These are phyloP conservation scores for Esperia sulphurella DNA, from an alignment of 2,888 invertebrate species.

Conservation along the genomic window DNA sequence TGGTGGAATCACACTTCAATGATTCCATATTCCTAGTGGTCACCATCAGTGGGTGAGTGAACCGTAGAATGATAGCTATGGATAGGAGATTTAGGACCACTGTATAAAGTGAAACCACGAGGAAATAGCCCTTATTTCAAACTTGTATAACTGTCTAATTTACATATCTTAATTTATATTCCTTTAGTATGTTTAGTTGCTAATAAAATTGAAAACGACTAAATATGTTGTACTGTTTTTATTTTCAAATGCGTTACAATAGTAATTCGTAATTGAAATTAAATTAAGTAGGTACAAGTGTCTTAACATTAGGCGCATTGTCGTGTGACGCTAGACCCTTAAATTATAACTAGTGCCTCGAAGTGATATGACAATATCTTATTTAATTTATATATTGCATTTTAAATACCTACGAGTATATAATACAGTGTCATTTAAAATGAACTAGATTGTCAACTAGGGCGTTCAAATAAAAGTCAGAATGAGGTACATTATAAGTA, in stretches of 20 bases:
- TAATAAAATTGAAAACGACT: slow-evolving; percentile 20
- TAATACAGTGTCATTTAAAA: slow-evolving; percentile 11
- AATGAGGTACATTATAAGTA: too few species aligned
- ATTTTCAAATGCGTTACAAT: slow-evolving; percentile 63
- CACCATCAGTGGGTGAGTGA: too few species aligned
- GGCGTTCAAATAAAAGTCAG: too few species aligned
- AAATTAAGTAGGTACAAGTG: slow-evolving; percentile 51
- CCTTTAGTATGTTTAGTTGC: neutral
- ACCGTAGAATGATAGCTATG: too few species aligned
- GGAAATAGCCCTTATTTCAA: too few species aligned
- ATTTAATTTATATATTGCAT: slow-evolving; percentile 25
- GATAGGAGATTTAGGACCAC: too few species aligned
- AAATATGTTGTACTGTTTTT: slow-evolving; percentile 51
- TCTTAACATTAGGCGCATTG: slow-evolving; percentile 47
- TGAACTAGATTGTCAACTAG: neutral
- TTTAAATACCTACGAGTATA: slow-evolving; percentile 11
- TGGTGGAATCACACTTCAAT: too few species aligned
- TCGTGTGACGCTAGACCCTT: slow-evolving; percentile 48
- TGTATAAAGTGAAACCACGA: too few species aligned
- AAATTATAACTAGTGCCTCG: slow-evolving; percentile 49
- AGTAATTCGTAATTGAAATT: slow-evolving; percentile 39
- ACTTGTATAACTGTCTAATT: too few species aligned
- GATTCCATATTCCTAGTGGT: too few species aligned
- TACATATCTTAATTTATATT: too few species aligned
- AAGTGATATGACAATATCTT: slow-evolving; percentile 49